A percentile compares a stretch with the other conserved stretches of the same genome.
Evolutionary conservation across 92 coral and sea anemone species (phyloP).

Genomic region (Palythoa heliodiscus): DNA sequence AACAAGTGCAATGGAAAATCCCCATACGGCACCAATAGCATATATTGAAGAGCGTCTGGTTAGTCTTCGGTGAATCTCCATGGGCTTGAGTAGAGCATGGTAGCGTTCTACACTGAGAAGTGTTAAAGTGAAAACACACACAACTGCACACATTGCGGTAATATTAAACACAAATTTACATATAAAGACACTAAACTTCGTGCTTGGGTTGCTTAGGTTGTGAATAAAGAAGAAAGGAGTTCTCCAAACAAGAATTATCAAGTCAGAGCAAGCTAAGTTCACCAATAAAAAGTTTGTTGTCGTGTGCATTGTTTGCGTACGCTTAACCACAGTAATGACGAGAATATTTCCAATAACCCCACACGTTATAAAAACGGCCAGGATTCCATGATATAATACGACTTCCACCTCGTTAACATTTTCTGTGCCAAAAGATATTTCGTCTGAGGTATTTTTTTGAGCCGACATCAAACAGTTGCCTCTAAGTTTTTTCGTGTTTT

Average conservation of each 20-base stretch:
- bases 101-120: conserved; percentile 56
- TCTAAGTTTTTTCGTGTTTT: too few species aligned
- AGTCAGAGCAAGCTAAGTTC: conserved; percentile 41
- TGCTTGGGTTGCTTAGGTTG: conserved; percentile 36
- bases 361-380: conserved; percentile 15
- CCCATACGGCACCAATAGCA: conserved; percentile 50
- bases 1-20: not conserved
- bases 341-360: conserved; percentile 25
- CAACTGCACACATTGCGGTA: conserved; percentile 37
- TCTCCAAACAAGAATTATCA: conserved; percentile 29
- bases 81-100: conserved; percentile 59
- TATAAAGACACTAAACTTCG: conserved; percentile 12
- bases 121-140: conserved; percentile 47
- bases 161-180: conserved; percentile 49
- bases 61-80: conserved; percentile 52
- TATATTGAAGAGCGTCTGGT: conserved; percentile 39
- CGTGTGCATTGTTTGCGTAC: conserved; percentile 27
- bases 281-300: conserved; percentile 35
- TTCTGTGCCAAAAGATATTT: not conserved
- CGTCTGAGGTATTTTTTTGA: conserved; percentile 7
- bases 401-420: conserved; percentile 18
- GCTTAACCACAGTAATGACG: conserved; percentile 20
- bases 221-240: conserved; percentile 37
- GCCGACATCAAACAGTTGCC: not conserved
- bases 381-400: not conserved